Base-by-base conservation (phyloP, 2,797 vertebrate species). In the Pangasius macronema region DNA sequence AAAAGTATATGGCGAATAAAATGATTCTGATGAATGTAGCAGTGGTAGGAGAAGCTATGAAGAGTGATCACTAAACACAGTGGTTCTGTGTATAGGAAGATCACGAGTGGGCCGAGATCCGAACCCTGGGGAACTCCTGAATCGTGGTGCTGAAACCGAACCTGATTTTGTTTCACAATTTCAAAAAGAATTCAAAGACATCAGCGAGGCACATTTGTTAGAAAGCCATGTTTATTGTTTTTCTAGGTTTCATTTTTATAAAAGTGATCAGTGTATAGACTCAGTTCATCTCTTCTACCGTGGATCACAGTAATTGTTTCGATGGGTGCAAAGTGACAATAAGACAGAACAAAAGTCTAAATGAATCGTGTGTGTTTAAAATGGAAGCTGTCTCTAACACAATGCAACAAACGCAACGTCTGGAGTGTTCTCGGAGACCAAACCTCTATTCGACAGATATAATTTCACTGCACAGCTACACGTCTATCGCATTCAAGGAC, bases 201-300 rank as follows among this genome's bases (percentile, higher is more conserved):
- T 85, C n/a, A 88, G 24, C 3, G 89, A 65, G 68, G 24, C 87
- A 90, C 87, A 86, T 92, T 94, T 94, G 91, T 90, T 93, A 94
- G 57, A 86, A 91, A 83, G 79, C 77, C 94, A 93, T 89, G 91
- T 95, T 96, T 95, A 95, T 96, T 95, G 82, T 94, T 91, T 61
- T 49, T 91, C 81, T 61, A 85, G 75, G 85, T 88, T 91, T 89
- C 76, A 70, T 87, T 91, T 42, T 92, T 95, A 95, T 90, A 95
- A 96, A 95, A 95, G 90, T 93, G 90, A 91, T 87, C 65, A 79
- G 85, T 79, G 90, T 89, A 86, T 57, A 55, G 88, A 90, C 89
- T 85, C 49, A 90, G 90, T 90, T 87, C 86, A 42, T 90, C 89
- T 88, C 86, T 91, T 57, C 55, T 76, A 49, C 88, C n/a, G 86